Base-by-base conservation (phyloP, 2,797 vertebrate genomes). In the Parambassis ranga region DNA sequence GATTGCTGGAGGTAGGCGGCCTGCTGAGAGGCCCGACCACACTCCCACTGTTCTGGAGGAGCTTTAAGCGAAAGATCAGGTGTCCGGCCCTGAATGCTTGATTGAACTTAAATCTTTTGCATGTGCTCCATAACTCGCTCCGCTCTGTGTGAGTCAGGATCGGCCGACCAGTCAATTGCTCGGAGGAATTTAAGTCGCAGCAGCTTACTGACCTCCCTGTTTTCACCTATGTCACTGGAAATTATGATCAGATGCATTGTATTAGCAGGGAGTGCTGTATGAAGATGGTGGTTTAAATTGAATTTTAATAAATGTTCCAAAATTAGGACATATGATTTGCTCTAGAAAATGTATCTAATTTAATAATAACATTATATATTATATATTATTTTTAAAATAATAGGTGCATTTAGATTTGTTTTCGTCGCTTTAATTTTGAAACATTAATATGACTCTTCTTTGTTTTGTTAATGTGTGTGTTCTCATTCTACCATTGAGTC, bases 71-170 rank as follows among this genome's bases (percentile, higher is more conserved):
- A 91, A 86, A 90, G 87, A 90, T 91, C 88, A 90, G 86, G 86
- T 90, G 85, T 90, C 90, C 78, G 8, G 66, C 49, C 63, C 79
- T 82, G 70, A 83, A 90, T 70, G 85, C 70, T 65, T 84, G 86
- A 90, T 88, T 90, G 85, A 91, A 90, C 83, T 86, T 89, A 86
- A 90, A 90, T 89, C 82, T 86, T 81, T 89, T 80, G 77, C 89
- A 91, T 90, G 81, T 90, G 88, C 63, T 36, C 77, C 51, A 31
- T 60, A 81, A 67, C 76, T 71, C 7, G 5, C 50, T 31, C 0
- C 14, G 47, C 77, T 63, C 59, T 0, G 38, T 56, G 74, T 46
- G 83, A 71, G 70, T 75, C 65, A 66, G 61, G 36, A 60, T 26
- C 9, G 37, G 44, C 43, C 48, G 33, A 38, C 39, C 50, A 70